phyloP scores from a whole-genome alignment of 2,888 invertebrate genomes.

The Scaptodrosophila latifasciaeformis region DNA sequence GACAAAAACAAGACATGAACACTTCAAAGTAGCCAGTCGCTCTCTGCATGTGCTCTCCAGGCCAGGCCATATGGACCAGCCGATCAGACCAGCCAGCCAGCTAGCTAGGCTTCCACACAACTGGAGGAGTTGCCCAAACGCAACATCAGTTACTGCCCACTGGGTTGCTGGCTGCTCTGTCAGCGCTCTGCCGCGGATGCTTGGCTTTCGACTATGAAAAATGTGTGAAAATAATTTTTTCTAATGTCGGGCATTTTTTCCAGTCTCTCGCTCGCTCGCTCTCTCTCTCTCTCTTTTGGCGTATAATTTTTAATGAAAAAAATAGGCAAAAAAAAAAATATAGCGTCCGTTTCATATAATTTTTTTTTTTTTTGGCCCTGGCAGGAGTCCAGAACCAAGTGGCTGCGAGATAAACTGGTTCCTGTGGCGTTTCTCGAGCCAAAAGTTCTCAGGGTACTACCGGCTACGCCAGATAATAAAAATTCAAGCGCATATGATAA shows the following conservation, averaged over 20 bases:
- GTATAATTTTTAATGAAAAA: slow-evolving; percentile 57
- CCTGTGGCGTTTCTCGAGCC: slow-evolving; percentile 43
- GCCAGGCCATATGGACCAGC: background rate
- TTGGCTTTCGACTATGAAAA: slow-evolving; percentile 74
- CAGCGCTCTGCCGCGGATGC: slow-evolving; percentile 34
- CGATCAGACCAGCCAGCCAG: background rate
- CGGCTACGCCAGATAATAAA: slow-evolving; percentile 65
- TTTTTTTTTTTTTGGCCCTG: slow-evolving; percentile 45
- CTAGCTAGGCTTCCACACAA: slow-evolving; percentile 20
- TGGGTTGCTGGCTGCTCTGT: slow-evolving; percentile 12
- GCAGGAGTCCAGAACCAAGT: slow-evolving; percentile 59
- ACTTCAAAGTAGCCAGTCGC: background rate
- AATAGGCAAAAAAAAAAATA: slow-evolving; percentile 25
- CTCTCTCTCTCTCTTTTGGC: slow-evolving; percentile 38
- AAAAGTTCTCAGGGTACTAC: slow-evolving; percentile 73
- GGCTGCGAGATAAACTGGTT: slow-evolving; percentile 62
- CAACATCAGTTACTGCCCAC: slow-evolving; percentile 63
- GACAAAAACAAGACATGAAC: slow-evolving; percentile 17
- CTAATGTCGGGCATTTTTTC: slow-evolving; percentile 28
- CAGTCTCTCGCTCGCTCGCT: too few relatives aligned
- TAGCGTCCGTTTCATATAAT: slow-evolving; percentile 27
- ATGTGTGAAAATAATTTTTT: slow-evolving; percentile 73
- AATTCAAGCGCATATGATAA: slow-evolving; percentile 70
- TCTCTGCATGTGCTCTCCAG: background rate
- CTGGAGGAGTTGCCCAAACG: slow-evolving; percentile 61